Evolutionary conservation across 2,888 invertebrate species (phyloP).

Genomic region (Polymixis flavicincta): DNA sequence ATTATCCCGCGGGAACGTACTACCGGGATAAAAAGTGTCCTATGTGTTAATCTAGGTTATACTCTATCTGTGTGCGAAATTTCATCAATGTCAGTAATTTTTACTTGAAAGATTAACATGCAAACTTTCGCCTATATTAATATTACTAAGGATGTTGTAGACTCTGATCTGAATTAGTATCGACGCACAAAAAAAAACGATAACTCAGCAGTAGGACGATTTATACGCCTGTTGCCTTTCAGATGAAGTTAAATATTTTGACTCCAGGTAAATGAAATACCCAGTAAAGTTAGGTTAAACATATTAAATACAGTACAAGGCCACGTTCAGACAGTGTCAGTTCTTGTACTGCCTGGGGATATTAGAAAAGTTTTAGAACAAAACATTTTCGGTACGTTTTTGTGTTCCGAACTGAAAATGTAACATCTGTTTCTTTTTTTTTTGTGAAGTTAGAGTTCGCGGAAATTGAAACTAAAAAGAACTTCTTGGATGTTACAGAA

Average conservation of each 20-base stretch:
- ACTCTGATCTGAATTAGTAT: background rate
- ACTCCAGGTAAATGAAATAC: conserved; percentile 18
- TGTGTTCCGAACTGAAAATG: conserved; percentile 26
- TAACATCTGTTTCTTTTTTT: conserved; percentile 26
- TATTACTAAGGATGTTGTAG: background rate
- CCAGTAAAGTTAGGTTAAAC: conserved; percentile 16
- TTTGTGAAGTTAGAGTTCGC: background rate
- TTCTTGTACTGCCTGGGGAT: conserved; percentile 37
- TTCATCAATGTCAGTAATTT: no score
- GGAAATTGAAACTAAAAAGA: background rate
- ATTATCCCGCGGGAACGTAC: no score
- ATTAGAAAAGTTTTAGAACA: conserved; percentile 54
- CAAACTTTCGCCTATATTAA: no score
- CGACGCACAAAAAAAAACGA: background rate
- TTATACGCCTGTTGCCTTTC: background rate
- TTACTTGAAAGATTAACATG: no score
- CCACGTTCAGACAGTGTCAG: conserved; percentile 17
- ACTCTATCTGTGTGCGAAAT: no score
- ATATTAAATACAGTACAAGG: conserved; percentile 32
- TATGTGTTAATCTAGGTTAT: no score
- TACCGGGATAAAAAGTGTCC: no score
- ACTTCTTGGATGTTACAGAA: background rate
- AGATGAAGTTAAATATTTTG: background rate
- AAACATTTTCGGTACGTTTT: conserved; percentile 51
- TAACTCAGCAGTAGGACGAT: background rate